Base-by-base conservation (phyloP, 1,140 invertebrate species). In the Charaxes varanes region DNA sequence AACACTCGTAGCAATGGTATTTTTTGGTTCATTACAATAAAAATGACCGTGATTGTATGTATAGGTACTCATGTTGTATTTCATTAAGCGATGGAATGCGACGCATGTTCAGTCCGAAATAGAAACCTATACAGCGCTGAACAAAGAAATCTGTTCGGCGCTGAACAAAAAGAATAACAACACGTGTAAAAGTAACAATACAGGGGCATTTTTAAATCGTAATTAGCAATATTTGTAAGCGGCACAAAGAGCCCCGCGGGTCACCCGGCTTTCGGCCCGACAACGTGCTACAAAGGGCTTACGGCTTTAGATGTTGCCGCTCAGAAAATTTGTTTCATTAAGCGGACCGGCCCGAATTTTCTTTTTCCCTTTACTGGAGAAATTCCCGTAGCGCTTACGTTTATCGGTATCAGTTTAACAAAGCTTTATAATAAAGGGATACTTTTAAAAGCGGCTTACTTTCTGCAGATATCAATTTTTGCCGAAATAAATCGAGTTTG, bases 271-370 rank as follows among this genome's bases (percentile, higher is more conserved):
- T 60, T 63, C 47, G 53, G 59, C 62, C 76, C 69, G 73, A 73
- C 63, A 51, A 59, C 61, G 60, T 58, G 66, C 64, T 69, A 82
- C 74, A 79, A 82, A 79, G 71, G 70, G 64, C 74, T 73, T 62
- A 77, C 64, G 73, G 72, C 62, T 60, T 77, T 76, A 77, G 64
- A 81, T 73, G 73, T 72, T 63, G 65, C 73, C 56, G 54, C 62
- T 67, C 66, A 65, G 60, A 69, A 76, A 81, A 77, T 79, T 77
- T 73, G 73, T 79, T 79, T 81, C 77, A 79, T 77, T 79, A 81
- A 76, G 59, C 72, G 65, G 52, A 56, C 59, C 59, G 49, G 47
- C 62, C 68, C 37, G 62, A 67, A 73, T 64, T 69, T 76, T 73
- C 70, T 67, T 77, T 77, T 70, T 51, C 59, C 62, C 64, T 60